Percentiles rank a stretch among this genome's conserved stretches.
Evolutionary conservation across 2,797 vertebrate genomes (phyloP).

Genomic region (Gymnodraco acuticeps): DNA sequence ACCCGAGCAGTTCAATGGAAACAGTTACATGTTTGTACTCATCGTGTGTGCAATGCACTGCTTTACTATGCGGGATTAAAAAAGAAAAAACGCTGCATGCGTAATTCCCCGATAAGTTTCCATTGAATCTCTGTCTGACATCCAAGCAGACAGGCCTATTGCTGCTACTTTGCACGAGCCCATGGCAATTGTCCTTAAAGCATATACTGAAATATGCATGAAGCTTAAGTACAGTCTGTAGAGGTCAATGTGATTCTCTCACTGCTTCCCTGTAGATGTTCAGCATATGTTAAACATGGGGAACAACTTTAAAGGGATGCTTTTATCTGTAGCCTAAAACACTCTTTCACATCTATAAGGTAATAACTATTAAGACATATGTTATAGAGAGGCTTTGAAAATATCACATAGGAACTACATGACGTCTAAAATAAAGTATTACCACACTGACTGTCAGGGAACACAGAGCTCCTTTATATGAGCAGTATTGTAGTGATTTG

Average conservation of each 20-base stretch:
- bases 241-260: background rate
- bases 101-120: background rate
- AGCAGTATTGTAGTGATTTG: slow-evolving; percentile 5
- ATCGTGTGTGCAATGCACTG: background rate
- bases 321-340: background rate
- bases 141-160: background rate
- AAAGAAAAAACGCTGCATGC: fast-evolving
- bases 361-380: background rate
- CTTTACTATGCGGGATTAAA: too few relatives aligned
- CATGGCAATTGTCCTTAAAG: background rate
- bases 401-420: background rate
- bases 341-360: background rate
- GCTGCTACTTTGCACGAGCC: background rate
- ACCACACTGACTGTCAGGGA: background rate
- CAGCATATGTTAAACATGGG: background rate
- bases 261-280: background rate
- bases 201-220: background rate
- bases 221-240: background rate
- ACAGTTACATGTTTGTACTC: too few relatives aligned
- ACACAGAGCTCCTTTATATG: background rate
- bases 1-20: background rate
- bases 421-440: background rate
- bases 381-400: background rate
- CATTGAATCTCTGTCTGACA: slow-evolving; percentile 16
- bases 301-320: background rate